phyloP scores from a whole-genome alignment of 2,888 invertebrate genomes.

The Phorcus lineatus region DNA sequence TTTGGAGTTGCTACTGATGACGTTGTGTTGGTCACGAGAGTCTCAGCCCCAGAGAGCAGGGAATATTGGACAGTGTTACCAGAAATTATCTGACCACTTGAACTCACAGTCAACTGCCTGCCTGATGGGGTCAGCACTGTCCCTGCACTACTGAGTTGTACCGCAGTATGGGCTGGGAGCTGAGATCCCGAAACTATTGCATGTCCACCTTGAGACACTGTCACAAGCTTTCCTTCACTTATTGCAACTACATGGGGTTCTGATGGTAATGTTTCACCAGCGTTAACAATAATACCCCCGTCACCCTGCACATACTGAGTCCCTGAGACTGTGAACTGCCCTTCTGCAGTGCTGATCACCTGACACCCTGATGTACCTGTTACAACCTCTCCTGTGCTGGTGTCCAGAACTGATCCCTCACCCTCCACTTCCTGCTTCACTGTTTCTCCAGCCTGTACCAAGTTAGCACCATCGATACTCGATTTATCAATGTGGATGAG shows the following conservation, averaged over 20 bases:
- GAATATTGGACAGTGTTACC: constrained; percentile 14
- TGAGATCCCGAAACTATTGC: neutral
- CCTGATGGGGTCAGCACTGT: neutral
- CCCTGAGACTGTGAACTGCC: neutral
- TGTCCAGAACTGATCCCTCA: neutral
- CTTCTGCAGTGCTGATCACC: neutral
- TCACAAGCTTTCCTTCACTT: neutral
- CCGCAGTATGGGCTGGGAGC: neutral
- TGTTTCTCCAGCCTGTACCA: neutral
- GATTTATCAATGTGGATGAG: neutral
- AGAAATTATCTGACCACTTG: neutral
- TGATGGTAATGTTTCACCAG: neutral
- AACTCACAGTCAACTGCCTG: neutral
- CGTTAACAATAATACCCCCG: neutral
- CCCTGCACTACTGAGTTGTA: neutral
- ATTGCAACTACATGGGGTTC: neutral
- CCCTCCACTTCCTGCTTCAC: neutral
- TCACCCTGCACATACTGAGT: neutral
- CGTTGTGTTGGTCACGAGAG: neutral
- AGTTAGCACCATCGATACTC: neutral
- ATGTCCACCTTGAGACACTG: neutral
- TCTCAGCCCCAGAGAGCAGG: neutral
- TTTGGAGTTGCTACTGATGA: neutral
- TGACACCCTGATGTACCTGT: neutral
- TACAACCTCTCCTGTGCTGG: neutral